Percentiles rank a stretch among this genome's conserved stretches.
Evolutionary conservation across 2,113 vertebrate genomes (phyloP).

Genomic region (Colinus virginianus): DNA sequence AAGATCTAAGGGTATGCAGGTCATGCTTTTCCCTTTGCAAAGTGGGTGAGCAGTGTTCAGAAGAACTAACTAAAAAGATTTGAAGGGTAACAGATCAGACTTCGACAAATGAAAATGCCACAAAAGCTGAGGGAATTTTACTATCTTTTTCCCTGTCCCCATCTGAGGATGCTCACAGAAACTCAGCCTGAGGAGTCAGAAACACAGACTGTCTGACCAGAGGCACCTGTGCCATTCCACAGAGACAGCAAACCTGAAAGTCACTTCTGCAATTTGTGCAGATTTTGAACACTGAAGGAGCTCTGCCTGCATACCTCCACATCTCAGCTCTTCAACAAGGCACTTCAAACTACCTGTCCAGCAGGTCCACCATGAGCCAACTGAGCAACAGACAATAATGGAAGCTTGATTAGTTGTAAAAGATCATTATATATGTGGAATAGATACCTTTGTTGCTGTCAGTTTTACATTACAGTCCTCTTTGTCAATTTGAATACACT

Average conservation of each 20-base stretch:
- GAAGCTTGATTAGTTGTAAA: not conserved
- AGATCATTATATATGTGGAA: not conserved
- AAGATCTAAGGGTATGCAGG: not conserved
- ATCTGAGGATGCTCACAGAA: not conserved
- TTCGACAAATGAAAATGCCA: slow-evolving; percentile 10
- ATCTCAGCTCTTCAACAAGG: not conserved
- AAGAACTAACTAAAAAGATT: not conserved
- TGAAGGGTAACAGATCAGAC: not conserved
- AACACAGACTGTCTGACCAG: not conserved
- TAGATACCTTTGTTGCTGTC: not conserved
- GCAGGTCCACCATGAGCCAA: not conserved
- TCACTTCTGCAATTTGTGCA: not conserved
- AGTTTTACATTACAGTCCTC: not conserved
- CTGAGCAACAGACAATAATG: rapidly evolving
- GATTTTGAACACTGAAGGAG: not conserved
- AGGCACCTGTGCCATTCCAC: not conserved
- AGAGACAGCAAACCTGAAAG: not conserved
- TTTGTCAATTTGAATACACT: not conserved
- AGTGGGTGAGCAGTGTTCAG: not conserved
- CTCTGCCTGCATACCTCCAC: not conserved
- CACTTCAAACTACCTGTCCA: not conserved
- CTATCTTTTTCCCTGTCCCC: not conserved
- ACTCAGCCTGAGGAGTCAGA: not conserved
- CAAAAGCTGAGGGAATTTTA: not conserved
- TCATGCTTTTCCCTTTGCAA: not conserved